A percentile compares a stretch with the other conserved stretches of the same genome.
Evolutionary conservation across 1,140 invertebrate genomes (phyloP).

Genomic region (Sycophaga agraensis): DNA sequence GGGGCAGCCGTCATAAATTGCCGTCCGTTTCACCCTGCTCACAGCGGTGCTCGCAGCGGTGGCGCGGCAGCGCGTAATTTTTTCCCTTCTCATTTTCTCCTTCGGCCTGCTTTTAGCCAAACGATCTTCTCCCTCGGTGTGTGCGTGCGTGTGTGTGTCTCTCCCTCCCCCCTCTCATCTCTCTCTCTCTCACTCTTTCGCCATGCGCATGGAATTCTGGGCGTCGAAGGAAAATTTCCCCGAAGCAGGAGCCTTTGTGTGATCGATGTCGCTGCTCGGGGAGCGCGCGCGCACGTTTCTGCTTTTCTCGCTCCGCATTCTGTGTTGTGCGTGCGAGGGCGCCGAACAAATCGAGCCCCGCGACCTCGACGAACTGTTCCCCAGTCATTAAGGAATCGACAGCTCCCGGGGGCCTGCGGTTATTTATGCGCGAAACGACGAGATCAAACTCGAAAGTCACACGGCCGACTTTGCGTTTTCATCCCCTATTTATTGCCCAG

Average conservation of each 20-base stretch:
- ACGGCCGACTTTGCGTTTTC: too few species aligned
- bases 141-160: too few species aligned
- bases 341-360: too few species aligned
- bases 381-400: slow-evolving; percentile 4
- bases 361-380: not conserved
- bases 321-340: too few species aligned
- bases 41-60: too few species aligned
- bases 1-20: not conserved
- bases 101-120: not conserved
- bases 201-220: slow-evolving; percentile 2
- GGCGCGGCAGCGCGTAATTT: not conserved
- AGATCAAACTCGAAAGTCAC: too few species aligned
- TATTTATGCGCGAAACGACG: too few species aligned
- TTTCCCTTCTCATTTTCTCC: not conserved
- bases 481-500: not conserved
- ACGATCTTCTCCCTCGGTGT: too few species aligned
- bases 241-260: slow-evolving; percentile 10
- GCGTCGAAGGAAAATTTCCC: slow-evolving; percentile 16
- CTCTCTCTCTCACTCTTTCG: slow-evolving; percentile 2
- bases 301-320: not conserved
- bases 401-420: too few species aligned
- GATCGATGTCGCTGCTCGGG: slow-evolving; percentile 20
- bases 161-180: too few species aligned
- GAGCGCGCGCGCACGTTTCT: too few species aligned
- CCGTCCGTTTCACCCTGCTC: not conserved